Conservation (phyloP, 2,888 invertebrate species). For the Plusia festucae region DNA sequence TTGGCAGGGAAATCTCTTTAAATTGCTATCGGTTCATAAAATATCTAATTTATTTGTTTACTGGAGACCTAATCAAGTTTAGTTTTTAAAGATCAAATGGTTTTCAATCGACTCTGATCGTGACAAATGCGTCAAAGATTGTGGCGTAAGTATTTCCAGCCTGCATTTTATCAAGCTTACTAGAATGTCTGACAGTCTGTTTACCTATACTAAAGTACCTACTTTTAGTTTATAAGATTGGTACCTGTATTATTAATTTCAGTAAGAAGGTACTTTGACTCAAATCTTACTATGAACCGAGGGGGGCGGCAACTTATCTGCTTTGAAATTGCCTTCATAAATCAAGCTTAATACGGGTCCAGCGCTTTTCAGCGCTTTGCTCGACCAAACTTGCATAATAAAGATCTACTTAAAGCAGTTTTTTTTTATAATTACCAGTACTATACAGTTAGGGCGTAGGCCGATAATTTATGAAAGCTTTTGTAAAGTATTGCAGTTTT, state of each 20-base stretch:
- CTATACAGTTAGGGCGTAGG: too few relatives aligned
- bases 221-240: too few relatives aligned
- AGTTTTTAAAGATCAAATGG: conserved; percentile 23
- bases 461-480: too few relatives aligned
- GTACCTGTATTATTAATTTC: too few relatives aligned
- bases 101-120: conserved; percentile 20
- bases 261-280: neutral
- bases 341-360: conserved; percentile 1
- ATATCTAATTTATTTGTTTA: conserved; percentile 11
- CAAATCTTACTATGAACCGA: neutral
- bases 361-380: neutral
- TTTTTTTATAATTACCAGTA: too few relatives aligned
- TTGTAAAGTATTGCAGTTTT: too few relatives aligned
- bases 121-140: conserved; percentile 28
- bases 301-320: neutral
- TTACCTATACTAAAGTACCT: too few relatives aligned
- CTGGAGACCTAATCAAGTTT: neutral
- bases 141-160: conserved; percentile 22
- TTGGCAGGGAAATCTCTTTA: neutral
- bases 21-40: neutral
- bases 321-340: neutral
- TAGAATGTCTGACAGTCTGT: neutral
- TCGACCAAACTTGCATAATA: conserved; percentile 4
- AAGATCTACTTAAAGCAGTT: conserved; percentile 4
- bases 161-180: conserved; percentile 25